Evolutionary conservation across 2,797 vertebrate genomes (phyloP).

Genomic region (Darevskia nairensis): DNA sequence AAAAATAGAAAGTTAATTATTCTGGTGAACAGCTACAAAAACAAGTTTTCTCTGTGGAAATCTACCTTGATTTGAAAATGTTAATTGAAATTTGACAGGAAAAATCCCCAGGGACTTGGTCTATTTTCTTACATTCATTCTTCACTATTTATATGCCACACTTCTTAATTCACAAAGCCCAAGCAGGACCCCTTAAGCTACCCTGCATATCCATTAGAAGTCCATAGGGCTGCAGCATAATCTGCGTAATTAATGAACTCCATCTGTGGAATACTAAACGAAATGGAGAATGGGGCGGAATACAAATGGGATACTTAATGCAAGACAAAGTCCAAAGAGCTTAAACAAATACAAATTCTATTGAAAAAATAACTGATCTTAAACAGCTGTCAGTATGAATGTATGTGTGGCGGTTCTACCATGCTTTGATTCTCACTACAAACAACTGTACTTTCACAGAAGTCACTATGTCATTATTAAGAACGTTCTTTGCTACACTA

Average conservation of each 20-base stretch:
- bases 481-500: background rate
- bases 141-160: constrained; percentile 42
- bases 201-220: constrained; percentile 56
- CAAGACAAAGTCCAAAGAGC: constrained; percentile 35
- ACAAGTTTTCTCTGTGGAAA: constrained; percentile 45
- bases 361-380: constrained; percentile 29
- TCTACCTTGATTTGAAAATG: constrained; percentile 42
- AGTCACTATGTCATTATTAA: constrained; percentile 21
- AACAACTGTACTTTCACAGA: background rate
- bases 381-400: constrained; percentile 34
- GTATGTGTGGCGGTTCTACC: background rate
- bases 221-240: constrained; percentile 51
- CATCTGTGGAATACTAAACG: constrained; percentile 62
- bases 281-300: constrained; percentile 49
- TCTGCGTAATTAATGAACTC: constrained; percentile 64
- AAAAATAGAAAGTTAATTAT: constrained; percentile 40
- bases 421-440: constrained; percentile 22
- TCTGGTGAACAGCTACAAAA: constrained; percentile 27
- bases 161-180: constrained; percentile 50
- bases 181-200: constrained; percentile 52
- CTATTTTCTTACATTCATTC: constrained; percentile 53
- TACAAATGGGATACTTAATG: constrained; percentile 44
- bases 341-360: constrained; percentile 44
- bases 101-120: constrained; percentile 57
- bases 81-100: constrained; percentile 53